Evolutionary conservation across 2,888 invertebrate genomes (phyloP).

Genomic region (Callimorpha dominula): DNA sequence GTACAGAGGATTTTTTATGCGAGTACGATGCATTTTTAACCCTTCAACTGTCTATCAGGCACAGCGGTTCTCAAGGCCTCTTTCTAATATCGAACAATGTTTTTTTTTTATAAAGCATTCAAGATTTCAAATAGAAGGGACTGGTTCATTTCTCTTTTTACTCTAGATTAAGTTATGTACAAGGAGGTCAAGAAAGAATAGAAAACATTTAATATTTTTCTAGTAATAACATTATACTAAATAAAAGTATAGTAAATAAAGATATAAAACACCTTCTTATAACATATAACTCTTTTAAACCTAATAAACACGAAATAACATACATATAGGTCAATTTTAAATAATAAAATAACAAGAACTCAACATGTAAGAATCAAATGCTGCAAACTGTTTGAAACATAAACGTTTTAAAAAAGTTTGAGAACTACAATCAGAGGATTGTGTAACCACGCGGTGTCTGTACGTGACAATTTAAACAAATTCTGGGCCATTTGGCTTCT

Average conservation of each 20-base stretch:
- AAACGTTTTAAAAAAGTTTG: conserved; percentile 60
- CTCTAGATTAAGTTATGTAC: neutral
- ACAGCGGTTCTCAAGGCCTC: conserved; percentile 65
- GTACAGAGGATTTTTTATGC: conserved; percentile 79
- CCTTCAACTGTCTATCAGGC: conserved; percentile 77
- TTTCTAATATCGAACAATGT: neutral
- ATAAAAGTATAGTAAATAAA: neutral
- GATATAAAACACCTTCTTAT: neutral
- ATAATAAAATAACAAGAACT: neutral
- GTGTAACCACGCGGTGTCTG: conserved; percentile 83
- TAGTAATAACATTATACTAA: no score
- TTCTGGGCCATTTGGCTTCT: conserved; percentile 87
- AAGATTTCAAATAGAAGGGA: no score
- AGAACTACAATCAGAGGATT: conserved; percentile 70
- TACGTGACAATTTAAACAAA: conserved; percentile 88
- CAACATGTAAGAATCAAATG: neutral
- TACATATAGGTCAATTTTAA: neutral
- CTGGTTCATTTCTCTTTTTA: no score
- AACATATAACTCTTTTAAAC: neutral
- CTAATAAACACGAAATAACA: neutral
- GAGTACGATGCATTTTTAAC: conserved; percentile 86
- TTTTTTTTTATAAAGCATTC: neutral
- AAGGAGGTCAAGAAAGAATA: neutral
- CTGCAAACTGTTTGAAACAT: neutral
- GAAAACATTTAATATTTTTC: neutral